Evolutionary conservation across 1,140 invertebrate species (phyloP), one percentile per base, ranked within the genome.

Genomic region (Lepidotrigona ventralis): DNA sequence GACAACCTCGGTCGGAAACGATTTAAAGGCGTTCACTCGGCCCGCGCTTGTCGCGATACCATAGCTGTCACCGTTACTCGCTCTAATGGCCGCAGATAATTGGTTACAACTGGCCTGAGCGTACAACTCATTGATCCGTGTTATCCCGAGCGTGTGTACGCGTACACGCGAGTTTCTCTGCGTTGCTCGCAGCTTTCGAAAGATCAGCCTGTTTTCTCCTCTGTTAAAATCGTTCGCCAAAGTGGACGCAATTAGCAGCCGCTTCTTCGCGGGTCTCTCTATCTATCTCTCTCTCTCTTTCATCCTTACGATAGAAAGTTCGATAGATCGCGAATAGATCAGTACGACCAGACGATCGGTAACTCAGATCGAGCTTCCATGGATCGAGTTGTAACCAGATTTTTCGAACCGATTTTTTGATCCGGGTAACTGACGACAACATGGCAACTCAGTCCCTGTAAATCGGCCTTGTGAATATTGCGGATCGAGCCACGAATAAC

Each of bases 1-100:
- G 76, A 68, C 80, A 60, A 84, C 76, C 54, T 26, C 63, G 53
- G 33, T 70, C 54, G 29, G 29, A 23, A 70, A 82, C 75, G 86
- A 82, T 83, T 83, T 71, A 75, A 83, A 80, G 83, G 81, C 81
- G 73, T 84, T 86, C 81, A 81, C 78, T 75, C 56, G 29, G 54
- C 58, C 46, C 56, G 71, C 26, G 70, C 79, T 74, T 83, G 69
- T 86, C 58, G 68, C 77, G 69, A 64, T 73, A 85, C 51, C 74
- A 56, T 72, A 60, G 71, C 82, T 78, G 74, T 86, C 78, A 56
- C 77, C 11, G 53, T 79, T 72, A 39, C 69, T 68, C 33, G 58
- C 64, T 85, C 63, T 77, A 82, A 87, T 79, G 81, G 84, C 51
- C 58, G 66, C 56, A 69, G 74, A 88, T 89, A 89, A 89, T 89